A percentile compares a stretch with the other conserved stretches of the same genome.
Conservation (phyloP, 2,797 vertebrate genomes). For the Lacerta agilis region DNA sequence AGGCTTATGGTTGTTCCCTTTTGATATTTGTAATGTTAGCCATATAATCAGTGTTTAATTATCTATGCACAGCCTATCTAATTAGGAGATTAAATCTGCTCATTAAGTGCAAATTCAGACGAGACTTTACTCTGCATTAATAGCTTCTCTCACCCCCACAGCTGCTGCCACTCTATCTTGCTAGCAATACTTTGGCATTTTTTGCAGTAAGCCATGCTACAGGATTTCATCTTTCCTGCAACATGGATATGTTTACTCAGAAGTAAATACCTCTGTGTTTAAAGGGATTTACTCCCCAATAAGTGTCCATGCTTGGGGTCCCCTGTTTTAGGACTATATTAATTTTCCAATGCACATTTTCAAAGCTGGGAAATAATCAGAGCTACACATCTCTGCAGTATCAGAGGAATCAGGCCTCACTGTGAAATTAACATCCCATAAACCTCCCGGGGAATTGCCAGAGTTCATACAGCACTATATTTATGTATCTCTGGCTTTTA, state of each 20-base stretch:
- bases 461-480: not conserved
- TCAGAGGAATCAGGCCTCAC: not conserved
- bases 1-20: not conserved
- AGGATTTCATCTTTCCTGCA: not conserved
- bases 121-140: conserved; percentile 1
- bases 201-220: not conserved
- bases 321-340: not conserved
- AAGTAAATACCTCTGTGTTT: not conserved
- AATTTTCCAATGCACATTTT: not conserved
- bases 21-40: conserved; percentile 25
- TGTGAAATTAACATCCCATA: not conserved
- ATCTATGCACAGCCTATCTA: conserved; percentile 13
- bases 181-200: not conserved
- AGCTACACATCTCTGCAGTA: not conserved
- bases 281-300: not conserved
- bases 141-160: not conserved
- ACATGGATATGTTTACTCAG: not conserved
- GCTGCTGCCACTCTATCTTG: conserved; percentile 2
- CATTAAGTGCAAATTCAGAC: conserved; percentile 23
- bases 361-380: not conserved
- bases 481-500: not conserved
- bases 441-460: not conserved
- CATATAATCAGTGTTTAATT: conserved; percentile 26
- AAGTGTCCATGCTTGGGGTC: not conserved
- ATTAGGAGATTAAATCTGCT: conserved; percentile 35